A percentile compares a stretch with the other conserved stretches of the same genome.
phyloP scores from a whole-genome alignment of 2,113 vertebrate species.

The Mesembrinibis cayennensis region DNA sequence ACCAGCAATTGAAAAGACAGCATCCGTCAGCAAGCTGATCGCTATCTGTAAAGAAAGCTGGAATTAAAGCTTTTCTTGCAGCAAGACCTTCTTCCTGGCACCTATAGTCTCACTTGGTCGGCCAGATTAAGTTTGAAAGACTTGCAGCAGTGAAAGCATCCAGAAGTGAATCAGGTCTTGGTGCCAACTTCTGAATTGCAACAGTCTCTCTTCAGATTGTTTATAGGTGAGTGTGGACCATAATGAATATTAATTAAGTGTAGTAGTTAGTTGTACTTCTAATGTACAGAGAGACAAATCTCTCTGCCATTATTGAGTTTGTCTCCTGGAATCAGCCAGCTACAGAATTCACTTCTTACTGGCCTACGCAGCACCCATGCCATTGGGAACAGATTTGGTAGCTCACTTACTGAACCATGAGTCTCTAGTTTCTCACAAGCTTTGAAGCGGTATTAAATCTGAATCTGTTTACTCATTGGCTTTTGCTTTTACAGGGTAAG shows the following conservation, averaged over 20 bases:
- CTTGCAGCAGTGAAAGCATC: background rate
- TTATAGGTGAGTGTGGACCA: background rate
- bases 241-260: background rate
- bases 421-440: background rate
- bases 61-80: background rate
- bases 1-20: background rate
- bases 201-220: background rate
- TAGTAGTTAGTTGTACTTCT: background rate
- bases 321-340: background rate
- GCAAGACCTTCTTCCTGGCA: background rate
- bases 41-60: background rate
- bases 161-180: background rate
- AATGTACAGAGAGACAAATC: no score
- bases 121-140: background rate
- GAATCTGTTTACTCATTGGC: background rate
- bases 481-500: background rate
- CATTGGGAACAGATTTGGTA: background rate
- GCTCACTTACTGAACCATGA: background rate
- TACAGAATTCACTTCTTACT: background rate
- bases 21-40: background rate
- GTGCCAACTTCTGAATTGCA: background rate
- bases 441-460: background rate
- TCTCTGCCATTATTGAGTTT: background rate
- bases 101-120: background rate
- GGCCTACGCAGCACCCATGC: background rate